A percentile compares a stretch with the other conserved stretches of the same genome.
phyloP scores from a whole-genome alignment of 2,888 invertebrate species.

The Pollenia amentaria region DNA sequence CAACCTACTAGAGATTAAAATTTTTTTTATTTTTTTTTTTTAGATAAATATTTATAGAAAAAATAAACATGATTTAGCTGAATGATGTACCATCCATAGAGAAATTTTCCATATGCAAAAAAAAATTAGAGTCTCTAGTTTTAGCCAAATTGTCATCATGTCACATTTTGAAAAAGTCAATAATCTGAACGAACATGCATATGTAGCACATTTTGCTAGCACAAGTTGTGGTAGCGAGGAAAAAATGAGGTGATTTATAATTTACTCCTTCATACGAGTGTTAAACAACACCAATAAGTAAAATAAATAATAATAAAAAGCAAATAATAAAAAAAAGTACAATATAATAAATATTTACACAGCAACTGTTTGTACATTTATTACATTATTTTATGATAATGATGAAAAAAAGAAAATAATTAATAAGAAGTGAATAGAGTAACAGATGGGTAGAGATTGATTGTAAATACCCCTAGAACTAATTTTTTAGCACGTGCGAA shows the following conservation, averaged over 20 bases:
- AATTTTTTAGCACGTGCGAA: too few relatives aligned
- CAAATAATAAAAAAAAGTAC: conserved; percentile 32
- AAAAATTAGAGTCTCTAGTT: conserved; percentile 2
- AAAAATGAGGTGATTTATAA: conserved; percentile 34
- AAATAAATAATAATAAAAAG: conserved; percentile 35
- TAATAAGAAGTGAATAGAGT: not conserved
- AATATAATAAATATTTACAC: conserved; percentile 42
- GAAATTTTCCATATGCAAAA: conserved; percentile 34
- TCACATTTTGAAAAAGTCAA: conserved; percentile 1
- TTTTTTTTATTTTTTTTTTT: not conserved
- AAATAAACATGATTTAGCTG: conserved; percentile 14
- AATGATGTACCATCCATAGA: conserved; percentile 26
- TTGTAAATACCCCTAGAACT: not conserved
- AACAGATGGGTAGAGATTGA: not conserved
- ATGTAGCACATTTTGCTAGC: conserved; percentile 24
- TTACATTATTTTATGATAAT: conserved; percentile 27
- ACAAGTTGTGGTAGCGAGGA: not conserved
- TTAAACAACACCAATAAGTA: conserved; percentile 37
- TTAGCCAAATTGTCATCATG: conserved; percentile 40
- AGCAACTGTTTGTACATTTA: conserved; percentile 59
- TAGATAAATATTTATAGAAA: conserved; percentile 12
- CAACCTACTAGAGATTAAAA: conserved; percentile 39
- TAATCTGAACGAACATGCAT: not conserved
- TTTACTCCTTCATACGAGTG: conserved; percentile 43
- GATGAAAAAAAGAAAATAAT: conserved; percentile 2